A percentile compares a stretch with the other conserved stretches of the same genome.
Conservation (phyloP, 2,888 invertebrate genomes). For the Napeogenes sylphis region DNA sequence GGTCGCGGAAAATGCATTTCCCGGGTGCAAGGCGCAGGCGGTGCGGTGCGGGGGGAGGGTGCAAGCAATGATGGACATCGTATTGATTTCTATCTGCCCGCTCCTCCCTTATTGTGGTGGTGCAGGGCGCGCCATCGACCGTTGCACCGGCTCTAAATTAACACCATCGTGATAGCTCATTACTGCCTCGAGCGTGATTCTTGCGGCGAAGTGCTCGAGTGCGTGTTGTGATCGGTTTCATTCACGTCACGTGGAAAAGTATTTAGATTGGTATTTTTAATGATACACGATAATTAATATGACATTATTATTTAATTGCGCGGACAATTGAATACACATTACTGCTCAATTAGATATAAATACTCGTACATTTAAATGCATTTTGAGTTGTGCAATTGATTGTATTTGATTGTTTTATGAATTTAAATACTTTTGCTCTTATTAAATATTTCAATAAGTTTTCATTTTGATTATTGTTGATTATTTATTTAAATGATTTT, state of each 20-base stretch:
- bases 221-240: constrained; percentile 58
- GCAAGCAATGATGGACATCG: constrained; percentile 80
- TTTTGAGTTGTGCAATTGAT: constrained; percentile 33
- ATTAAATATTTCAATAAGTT: background rate
- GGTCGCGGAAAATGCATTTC: constrained; percentile 70
- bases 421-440: background rate
- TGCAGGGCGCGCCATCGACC: constrained; percentile 74
- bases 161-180: constrained; percentile 43
- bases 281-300: constrained; percentile 22
- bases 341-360: constrained; percentile 32
- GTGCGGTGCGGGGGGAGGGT: constrained; percentile 70
- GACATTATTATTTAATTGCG: constrained; percentile 43
- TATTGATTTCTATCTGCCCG: constrained; percentile 78
- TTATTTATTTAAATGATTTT: too few species aligned
- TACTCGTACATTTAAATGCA: constrained; percentile 23
- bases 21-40: constrained; percentile 73
- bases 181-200: constrained; percentile 56
- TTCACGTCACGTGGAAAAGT: constrained; percentile 57
- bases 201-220: constrained; percentile 50
- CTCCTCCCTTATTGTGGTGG: constrained; percentile 74
- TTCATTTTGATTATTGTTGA: background rate
- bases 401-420: constrained; percentile 21
- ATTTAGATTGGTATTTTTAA: constrained; percentile 40
- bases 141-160: constrained; percentile 65
- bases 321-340: constrained; percentile 33